Evolutionary conservation across 2,888 invertebrate species (phyloP).

Genomic region (Noctua janthina): DNA sequence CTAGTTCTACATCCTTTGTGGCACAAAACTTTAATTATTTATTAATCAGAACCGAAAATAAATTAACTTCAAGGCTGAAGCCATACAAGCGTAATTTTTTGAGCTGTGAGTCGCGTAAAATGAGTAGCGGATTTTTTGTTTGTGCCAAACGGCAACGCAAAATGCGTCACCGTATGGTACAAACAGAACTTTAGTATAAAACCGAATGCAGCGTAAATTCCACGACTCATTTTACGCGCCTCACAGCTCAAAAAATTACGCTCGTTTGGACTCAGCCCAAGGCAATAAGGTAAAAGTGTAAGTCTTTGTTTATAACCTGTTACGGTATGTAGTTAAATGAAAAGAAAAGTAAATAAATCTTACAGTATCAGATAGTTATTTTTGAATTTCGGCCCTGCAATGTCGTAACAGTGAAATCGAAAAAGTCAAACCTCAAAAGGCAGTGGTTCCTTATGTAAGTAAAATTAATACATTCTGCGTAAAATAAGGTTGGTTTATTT

Average conservation of each 20-base stretch:
- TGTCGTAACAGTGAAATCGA: constrained; percentile 68
- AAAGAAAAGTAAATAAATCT: constrained; percentile 36
- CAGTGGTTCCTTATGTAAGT: constrained; percentile 63
- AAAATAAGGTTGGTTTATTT: constrained; percentile 36
- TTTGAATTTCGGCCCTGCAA: constrained; percentile 20
- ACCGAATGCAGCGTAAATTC: too few relatives aligned
- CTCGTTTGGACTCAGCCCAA: too few relatives aligned
- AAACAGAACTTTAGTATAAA: too few relatives aligned
- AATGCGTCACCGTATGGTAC: too few relatives aligned
- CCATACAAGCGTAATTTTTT: too few relatives aligned
- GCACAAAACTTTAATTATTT: neutral
- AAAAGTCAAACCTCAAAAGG: constrained; percentile 64
- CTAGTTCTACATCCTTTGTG: neutral
- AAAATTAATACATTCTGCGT: constrained; percentile 58
- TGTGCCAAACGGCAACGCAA: too few relatives aligned
- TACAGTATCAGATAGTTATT: neutral
- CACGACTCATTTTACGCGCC: too few relatives aligned
- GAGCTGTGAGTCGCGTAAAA: too few relatives aligned
- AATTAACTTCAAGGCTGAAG: constrained; percentile 11
- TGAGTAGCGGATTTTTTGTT: too few relatives aligned
- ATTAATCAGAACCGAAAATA: constrained; percentile 2
- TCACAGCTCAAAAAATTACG: too few relatives aligned
- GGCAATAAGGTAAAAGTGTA: constrained; percentile 12
- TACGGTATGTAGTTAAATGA: neutral
- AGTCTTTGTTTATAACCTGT: neutral